phyloP scores from a whole-genome alignment of 2,797 vertebrate species.

The Myotis planiceps region DNA sequence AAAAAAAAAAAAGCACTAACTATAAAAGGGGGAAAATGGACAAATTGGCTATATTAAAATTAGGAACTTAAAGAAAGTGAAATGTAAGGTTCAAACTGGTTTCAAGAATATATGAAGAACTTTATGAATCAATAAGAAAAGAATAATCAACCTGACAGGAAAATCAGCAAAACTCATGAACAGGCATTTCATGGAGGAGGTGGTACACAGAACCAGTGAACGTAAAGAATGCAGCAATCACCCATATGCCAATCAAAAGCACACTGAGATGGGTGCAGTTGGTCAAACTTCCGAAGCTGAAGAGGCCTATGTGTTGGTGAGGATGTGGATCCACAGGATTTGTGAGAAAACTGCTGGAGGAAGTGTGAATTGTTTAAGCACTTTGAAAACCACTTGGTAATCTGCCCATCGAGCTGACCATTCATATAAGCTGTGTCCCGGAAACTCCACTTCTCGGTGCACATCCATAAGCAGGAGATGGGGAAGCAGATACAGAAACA shows the following conservation, averaged over 20 bases:
- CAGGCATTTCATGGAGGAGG: not conserved
- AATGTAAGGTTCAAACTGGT: not conserved
- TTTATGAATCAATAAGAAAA: not conserved
- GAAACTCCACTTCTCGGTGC: too few species aligned
- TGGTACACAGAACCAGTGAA: not conserved
- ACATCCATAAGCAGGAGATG: not conserved
- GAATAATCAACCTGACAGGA: not conserved
- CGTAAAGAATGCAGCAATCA: not conserved
- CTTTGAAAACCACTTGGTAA: not conserved
- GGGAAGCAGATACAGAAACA: not conserved
- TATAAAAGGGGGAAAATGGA: not conserved
- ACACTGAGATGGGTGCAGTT: fast-evolving
- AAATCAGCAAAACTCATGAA: not conserved
- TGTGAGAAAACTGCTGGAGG: not conserved
- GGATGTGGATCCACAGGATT: not conserved
- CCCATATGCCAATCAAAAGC: not conserved
- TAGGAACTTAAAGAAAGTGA: not conserved
- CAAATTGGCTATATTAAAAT: not conserved
- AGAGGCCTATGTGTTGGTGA: not conserved
- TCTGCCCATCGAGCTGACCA: not conserved
- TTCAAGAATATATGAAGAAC: not conserved
- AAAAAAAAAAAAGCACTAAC: not conserved
- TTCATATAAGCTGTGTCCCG: too few species aligned
- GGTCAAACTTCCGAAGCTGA: not conserved
- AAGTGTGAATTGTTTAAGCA: too few species aligned